Base-by-base conservation (phyloP, 2,888 invertebrate species). In the Erebia epiphron region DNA sequence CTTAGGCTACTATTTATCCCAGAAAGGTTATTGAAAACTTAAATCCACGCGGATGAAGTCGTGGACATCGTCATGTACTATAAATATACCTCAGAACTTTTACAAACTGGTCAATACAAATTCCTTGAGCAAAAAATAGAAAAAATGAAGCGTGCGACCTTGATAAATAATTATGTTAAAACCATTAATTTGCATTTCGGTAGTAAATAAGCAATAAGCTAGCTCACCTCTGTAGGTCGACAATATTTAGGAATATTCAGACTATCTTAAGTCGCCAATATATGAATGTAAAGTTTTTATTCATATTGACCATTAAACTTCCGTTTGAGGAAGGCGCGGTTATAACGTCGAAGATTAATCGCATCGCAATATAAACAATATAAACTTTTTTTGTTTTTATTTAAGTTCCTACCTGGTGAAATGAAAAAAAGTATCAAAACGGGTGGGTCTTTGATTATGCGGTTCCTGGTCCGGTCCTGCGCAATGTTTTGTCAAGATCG, bases 381-480 rank as follows among this genome's bases (percentile, higher is more conserved):
- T 11, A 11, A 46, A 35, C 35, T 35, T 7, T 35, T 1, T 35
- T n/a, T n/a, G n/a, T n/a, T 13, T 26, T 10, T 1, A 4, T 50
- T 13, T 13, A 50, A 50, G 13, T 50, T 14, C 4, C n/a, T 50
- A 50, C n/a, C n/a, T 14, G 49, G 13, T 46, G 4, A 14, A 50
- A 35, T 35, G 4, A 5, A 50, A 13, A n/a, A 49, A 49, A 49
- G 14, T 43, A 41, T 18, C 7, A 10, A n/a, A 18, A 80, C 50
- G n/a, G 13, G 21, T n/a, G n/a, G n/a, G n/a, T n/a, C n/a, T n/a
- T n/a, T n/a, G n/a, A n/a, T n/a, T n/a, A n/a, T n/a, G n/a, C n/a
- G n/a, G n/a, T n/a, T n/a, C n/a, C n/a, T n/a, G n/a, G n/a, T n/a
- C n/a, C n/a, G n/a, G n/a, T n/a, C n/a, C n/a, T n/a, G n/a, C n/a